Percentiles rank a stretch among this genome's conserved stretches.
These are phyloP conservation scores for Mamestra configurata DNA, from an alignment of 1,140 invertebrate genomes.

Conservation along the genomic window DNA sequence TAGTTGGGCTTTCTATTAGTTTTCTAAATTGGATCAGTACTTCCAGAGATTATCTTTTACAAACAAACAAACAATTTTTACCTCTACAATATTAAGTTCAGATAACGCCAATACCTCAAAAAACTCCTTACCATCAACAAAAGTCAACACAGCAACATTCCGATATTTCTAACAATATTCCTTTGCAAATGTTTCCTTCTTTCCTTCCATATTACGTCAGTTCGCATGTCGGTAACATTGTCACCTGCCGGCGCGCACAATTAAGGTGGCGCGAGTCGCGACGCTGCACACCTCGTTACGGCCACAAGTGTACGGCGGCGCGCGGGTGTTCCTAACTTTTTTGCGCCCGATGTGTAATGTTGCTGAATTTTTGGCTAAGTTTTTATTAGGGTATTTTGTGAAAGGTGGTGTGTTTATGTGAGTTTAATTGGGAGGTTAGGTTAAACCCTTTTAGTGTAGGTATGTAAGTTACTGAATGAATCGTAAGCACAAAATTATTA, in stretches of 20 bases:
- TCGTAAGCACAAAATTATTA: too few species aligned
- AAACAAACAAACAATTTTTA: too few species aligned
- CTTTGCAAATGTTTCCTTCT: background rate
- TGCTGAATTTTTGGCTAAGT: background rate
- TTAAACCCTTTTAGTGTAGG: too few species aligned
- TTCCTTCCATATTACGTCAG: background rate
- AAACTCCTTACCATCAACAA: background rate
- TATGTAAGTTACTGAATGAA: too few species aligned
- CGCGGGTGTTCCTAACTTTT: slow-evolving; percentile 15
- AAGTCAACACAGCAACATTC: background rate
- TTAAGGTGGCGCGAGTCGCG: background rate
- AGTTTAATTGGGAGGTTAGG: background rate
- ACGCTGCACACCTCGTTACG: slow-evolving; percentile 11
- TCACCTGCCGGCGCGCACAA: slow-evolving; percentile 3
- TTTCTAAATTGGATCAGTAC: too few species aligned
- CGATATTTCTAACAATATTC: background rate
- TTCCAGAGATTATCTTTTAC: too few species aligned
- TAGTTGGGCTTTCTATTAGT: too few species aligned
- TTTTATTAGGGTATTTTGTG: background rate
- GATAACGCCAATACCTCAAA: too few species aligned
- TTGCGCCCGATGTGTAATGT: slow-evolving; percentile 12
- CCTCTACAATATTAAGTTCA: too few species aligned
- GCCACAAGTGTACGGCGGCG: slow-evolving; percentile 9
- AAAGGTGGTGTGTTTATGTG: background rate
- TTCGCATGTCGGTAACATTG: slow-evolving; percentile 10